Evolutionary conservation across 2,888 invertebrate species (phyloP).

Genomic region (Papilio demoleus): DNA sequence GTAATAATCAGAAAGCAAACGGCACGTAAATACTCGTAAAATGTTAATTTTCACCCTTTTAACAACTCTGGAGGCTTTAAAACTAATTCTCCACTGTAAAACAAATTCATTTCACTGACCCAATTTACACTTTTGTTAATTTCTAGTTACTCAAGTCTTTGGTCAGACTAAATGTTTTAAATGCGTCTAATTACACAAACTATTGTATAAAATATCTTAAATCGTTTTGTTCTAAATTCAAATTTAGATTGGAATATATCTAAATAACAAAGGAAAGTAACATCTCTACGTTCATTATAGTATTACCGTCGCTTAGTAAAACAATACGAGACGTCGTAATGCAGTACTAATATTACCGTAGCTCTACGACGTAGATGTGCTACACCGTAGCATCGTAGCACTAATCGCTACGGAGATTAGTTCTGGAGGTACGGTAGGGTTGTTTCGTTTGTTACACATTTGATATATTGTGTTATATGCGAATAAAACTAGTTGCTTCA

Average conservation of each 20-base stretch:
- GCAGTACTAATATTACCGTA: slow-evolving; percentile 45
- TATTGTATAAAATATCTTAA: too few species aligned
- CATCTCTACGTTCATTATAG: slow-evolving; percentile 22
- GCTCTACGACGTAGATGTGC: slow-evolving; percentile 44
- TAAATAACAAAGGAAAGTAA: neutral
- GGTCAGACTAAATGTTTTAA: slow-evolving; percentile 19
- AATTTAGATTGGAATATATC: too few species aligned
- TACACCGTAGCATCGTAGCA: slow-evolving; percentile 59
- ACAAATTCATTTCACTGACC: slow-evolving; percentile 38
- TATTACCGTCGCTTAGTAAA: slow-evolving; percentile 37
- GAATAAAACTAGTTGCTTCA: slow-evolving; percentile 16
- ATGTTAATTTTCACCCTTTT: slow-evolving; percentile 35
- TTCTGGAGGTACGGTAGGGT: slow-evolving; percentile 43
- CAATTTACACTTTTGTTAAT: slow-evolving; percentile 40
- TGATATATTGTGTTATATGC: slow-evolving; percentile 16
- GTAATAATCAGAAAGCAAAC: slow-evolving; percentile 3
- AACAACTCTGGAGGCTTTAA: slow-evolving; percentile 30
- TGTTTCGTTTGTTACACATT: slow-evolving; percentile 21
- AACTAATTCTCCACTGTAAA: slow-evolving; percentile 37
- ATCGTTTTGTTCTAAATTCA: too few species aligned
- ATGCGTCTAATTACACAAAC: too few species aligned
- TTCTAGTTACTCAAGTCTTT: slow-evolving; percentile 21
- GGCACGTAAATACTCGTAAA: slow-evolving; percentile 2
- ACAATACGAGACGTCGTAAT: slow-evolving; percentile 53
- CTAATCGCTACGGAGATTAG: slow-evolving; percentile 73